phyloP scores from a whole-genome alignment of 2,888 invertebrate genomes.

The Seira ritae region DNA sequence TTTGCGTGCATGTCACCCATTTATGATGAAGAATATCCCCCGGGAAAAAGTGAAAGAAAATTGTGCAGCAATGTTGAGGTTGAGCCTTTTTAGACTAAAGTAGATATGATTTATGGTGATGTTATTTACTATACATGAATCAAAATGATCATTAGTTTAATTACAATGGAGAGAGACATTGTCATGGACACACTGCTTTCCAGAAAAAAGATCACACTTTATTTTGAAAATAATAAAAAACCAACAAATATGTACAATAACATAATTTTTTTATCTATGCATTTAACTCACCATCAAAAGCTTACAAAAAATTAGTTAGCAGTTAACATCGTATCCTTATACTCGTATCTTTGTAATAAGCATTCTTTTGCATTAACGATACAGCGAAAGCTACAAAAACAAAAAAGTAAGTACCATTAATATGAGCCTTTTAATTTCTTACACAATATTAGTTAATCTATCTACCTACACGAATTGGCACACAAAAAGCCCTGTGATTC shows the following conservation, averaged over 20 bases:
- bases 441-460: not conserved
- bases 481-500: constrained; percentile 56
- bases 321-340: not conserved
- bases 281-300: not conserved
- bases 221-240: constrained; percentile 57
- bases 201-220: constrained; percentile 58
- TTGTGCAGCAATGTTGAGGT: too few species aligned
- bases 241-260: constrained; percentile 50
- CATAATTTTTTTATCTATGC: constrained; percentile 20
- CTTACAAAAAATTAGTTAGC: not conserved
- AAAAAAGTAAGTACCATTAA: not conserved
- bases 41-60: too few species aligned
- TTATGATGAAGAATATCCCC: not conserved
- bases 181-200: not conserved
- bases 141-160: not conserved
- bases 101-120: not conserved
- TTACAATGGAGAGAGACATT: too few species aligned
- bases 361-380: not conserved
- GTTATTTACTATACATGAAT: too few species aligned
- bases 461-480: constrained; percentile 37
- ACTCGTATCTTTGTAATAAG: not conserved
- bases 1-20: not conserved
- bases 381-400: not conserved
- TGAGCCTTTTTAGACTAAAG: too few species aligned
- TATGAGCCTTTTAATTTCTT: not conserved